A percentile compares a stretch with the other conserved stretches of the same genome.
These are phyloP conservation scores for Asbolus verrucosus DNA, from an alignment of 1,140 invertebrate species.

Conservation along the genomic window DNA sequence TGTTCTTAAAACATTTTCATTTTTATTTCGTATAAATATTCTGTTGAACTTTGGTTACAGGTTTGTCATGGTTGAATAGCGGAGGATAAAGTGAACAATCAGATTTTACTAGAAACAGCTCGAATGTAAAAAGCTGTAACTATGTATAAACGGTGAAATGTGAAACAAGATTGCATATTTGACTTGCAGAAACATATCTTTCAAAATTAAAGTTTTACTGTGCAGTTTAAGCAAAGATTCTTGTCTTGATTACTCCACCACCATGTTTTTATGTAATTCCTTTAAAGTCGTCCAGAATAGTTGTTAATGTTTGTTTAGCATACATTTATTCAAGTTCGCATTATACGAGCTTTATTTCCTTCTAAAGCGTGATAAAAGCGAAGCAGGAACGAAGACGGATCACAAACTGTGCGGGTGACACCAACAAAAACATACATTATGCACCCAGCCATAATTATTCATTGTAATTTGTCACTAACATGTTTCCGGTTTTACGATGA, in stretches of 20 bases:
- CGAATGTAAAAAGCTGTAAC: constrained; percentile 34
- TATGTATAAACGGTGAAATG: constrained; percentile 21
- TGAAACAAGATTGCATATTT: constrained; percentile 34
- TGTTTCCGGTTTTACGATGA: constrained; percentile 46
- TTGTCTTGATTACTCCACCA: constrained; percentile 40
- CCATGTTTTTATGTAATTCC: constrained; percentile 34
- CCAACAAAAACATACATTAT: constrained; percentile 45
- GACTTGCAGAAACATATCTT: constrained; percentile 43
- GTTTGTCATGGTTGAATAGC: constrained; percentile 9
- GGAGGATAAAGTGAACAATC: constrained; percentile 28
- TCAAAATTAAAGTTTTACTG: constrained; percentile 43
- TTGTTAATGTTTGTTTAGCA: constrained; percentile 43
- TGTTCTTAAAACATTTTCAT: no score
- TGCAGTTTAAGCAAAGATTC: constrained; percentile 33
- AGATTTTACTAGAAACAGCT: constrained; percentile 29
- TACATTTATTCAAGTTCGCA: constrained; percentile 31
- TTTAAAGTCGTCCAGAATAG: constrained; percentile 38
- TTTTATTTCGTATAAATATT: no score
- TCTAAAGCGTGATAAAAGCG: constrained; percentile 35
- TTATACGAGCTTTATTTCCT: constrained; percentile 40
- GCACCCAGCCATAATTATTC: constrained; percentile 44
- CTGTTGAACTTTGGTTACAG: constrained; percentile 31
- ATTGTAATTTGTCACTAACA: constrained; percentile 46
- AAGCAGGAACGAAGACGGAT: constrained; percentile 38
- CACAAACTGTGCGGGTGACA: constrained; percentile 39